phyloP scores from a whole-genome alignment of 1,140 invertebrate species.

The Cydia amplana region DNA sequence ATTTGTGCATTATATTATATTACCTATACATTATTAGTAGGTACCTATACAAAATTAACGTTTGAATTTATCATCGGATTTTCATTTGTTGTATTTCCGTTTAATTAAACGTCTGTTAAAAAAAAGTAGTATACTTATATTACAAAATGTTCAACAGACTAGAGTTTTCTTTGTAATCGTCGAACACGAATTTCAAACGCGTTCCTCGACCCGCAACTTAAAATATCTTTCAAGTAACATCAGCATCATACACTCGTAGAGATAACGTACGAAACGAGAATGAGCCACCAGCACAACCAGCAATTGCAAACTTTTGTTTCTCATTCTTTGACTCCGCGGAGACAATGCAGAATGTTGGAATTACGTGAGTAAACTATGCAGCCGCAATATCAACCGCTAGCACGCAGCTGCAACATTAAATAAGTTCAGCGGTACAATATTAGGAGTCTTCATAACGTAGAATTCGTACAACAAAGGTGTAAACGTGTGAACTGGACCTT shows the following conservation, averaged over 20 bases:
- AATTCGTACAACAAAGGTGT: conserved; percentile 39
- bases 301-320: neutral
- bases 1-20: no score
- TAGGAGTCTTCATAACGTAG: neutral
- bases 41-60: no score
- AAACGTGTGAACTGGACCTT: conserved; percentile 45
- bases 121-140: neutral
- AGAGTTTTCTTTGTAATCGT: neutral
- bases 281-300: neutral
- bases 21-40: no score
- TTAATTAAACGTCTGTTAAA: no score
- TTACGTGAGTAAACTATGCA: neutral
- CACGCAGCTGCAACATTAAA: conserved; percentile 16
- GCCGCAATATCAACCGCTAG: neutral
- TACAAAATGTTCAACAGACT: neutral
- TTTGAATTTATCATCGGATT: no score
- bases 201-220: neutral
- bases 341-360: neutral
- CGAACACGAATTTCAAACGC: neutral
- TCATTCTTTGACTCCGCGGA: neutral
- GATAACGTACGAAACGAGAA: neutral
- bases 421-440: neutral
- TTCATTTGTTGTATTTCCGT: no score
- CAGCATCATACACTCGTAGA: neutral
- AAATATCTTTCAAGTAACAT: neutral